Conservation (phyloP, 2,888 invertebrate genomes). For the Hymenopus coronatus region DNA sequence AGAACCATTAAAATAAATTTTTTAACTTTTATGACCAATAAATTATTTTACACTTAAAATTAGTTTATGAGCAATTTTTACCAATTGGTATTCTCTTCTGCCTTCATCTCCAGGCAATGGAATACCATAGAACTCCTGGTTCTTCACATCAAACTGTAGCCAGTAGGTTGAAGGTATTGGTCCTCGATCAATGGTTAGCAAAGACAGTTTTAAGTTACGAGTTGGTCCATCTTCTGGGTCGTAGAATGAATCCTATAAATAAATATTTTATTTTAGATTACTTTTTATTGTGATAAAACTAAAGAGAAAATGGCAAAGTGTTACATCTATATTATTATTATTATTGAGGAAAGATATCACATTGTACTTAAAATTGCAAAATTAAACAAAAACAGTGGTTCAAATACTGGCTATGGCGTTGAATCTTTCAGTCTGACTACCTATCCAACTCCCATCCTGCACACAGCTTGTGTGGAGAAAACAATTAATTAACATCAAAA, state of each 20-base stretch:
- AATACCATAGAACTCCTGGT: constrained; percentile 86
- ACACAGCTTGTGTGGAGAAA: no score
- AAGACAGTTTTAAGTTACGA: constrained; percentile 65
- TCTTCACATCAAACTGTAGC: constrained; percentile 85
- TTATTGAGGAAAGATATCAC: no score
- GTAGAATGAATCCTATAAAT: constrained; percentile 76
- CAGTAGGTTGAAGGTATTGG: constrained; percentile 68
- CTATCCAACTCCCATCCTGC: no score
- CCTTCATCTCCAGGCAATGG: constrained; percentile 71
- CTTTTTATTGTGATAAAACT: no score
- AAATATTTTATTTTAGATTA: not conserved
- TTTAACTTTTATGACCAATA: not conserved
- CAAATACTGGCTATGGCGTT: no score
- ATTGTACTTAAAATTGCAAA: no score
- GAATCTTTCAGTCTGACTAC: no score
- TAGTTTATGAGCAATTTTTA: constrained; percentile 40
- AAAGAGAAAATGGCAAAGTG: no score
- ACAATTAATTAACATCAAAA: no score
- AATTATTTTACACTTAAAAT: not conserved
- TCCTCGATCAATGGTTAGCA: constrained; percentile 69
- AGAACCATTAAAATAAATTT: not conserved
- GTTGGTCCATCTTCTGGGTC: constrained; percentile 83
- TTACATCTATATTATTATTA: no score
- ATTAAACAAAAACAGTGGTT: no score
- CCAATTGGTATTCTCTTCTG: constrained; percentile 72